These are phyloP conservation scores for Zoanthus sansibaricus DNA, from an alignment of 92 coral and sea anemone species.

Conservation along the genomic window DNA sequence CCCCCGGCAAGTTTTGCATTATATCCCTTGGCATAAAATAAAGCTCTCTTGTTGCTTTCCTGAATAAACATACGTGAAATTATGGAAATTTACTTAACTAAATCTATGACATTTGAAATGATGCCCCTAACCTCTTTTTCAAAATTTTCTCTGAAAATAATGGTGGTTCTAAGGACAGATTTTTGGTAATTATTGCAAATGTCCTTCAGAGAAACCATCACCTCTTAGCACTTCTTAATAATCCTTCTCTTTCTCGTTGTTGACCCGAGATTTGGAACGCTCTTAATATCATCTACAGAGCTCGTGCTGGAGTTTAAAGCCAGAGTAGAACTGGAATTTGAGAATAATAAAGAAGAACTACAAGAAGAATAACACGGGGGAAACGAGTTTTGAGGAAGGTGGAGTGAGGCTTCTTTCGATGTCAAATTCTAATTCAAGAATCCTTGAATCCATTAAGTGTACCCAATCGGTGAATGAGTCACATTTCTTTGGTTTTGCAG, in stretches of 20 bases:
- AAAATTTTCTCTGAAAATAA: conserved; percentile 7
- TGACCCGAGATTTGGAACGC: conserved; percentile 15
- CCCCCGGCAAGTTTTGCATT: conserved; percentile 11
- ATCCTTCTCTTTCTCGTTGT: conserved; percentile 36
- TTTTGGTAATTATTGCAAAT: conserved; percentile 7
- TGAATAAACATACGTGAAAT: conserved; percentile 5
- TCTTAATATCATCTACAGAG: conserved; percentile 22
- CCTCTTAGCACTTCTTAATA: conserved; percentile 6
- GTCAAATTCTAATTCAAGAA: too few relatives aligned
- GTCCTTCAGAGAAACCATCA: conserved; percentile 15
- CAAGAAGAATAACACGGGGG: too few relatives aligned
- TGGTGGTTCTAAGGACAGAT: conserved; percentile 16
- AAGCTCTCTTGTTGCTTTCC: neutral
- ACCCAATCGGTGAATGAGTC: too few relatives aligned
- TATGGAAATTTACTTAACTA: conserved; percentile 48
- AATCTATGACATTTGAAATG: conserved; percentile 40
- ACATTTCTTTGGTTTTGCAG: too few relatives aligned
- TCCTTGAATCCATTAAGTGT: too few relatives aligned
- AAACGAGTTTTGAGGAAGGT: too few relatives aligned
- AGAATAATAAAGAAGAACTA: neutral
- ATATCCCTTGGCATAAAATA: neutral
- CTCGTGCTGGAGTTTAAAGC: neutral
- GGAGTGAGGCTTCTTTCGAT: too few relatives aligned
- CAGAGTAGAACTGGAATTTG: too few relatives aligned
- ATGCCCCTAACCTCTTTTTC: conserved; percentile 30